phyloP scores from a whole-genome alignment of 2,113 vertebrate species.

The Eptesicus fuscus region DNA sequence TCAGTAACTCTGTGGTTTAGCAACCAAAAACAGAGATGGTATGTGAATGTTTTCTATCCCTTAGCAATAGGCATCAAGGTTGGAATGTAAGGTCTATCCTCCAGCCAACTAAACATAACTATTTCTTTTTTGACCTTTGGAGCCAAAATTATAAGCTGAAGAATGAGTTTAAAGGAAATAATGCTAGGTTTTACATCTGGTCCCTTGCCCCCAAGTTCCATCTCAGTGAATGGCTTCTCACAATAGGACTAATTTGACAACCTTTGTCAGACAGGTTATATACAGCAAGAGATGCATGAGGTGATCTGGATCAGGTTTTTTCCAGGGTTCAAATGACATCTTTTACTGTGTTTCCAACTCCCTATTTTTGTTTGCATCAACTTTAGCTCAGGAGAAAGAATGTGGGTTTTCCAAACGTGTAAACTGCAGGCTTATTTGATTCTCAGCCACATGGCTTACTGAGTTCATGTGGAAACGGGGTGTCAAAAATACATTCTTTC shows the following conservation, averaged over 20 bases:
- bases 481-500: background rate
- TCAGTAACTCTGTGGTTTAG: background rate
- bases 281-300: background rate
- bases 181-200: background rate
- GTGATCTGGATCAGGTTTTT: background rate
- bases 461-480: background rate
- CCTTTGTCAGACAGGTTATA: background rate
- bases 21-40: background rate
- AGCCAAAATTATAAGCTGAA: background rate
- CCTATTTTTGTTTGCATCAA: background rate
- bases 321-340: background rate
- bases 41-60: background rate
- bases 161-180: background rate
- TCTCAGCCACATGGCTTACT: background rate
- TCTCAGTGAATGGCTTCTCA: background rate
- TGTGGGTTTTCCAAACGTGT: background rate
- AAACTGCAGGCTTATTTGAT: background rate
- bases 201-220: background rate
- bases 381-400: constrained; percentile 1
- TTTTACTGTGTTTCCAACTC: background rate
- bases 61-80: background rate
- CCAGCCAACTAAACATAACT: background rate
- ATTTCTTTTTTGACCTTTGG: background rate
- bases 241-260: background rate
- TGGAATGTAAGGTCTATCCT: background rate